Conservation (phyloP, 2,888 invertebrate genomes). For the Chloroclysta siterata region DNA sequence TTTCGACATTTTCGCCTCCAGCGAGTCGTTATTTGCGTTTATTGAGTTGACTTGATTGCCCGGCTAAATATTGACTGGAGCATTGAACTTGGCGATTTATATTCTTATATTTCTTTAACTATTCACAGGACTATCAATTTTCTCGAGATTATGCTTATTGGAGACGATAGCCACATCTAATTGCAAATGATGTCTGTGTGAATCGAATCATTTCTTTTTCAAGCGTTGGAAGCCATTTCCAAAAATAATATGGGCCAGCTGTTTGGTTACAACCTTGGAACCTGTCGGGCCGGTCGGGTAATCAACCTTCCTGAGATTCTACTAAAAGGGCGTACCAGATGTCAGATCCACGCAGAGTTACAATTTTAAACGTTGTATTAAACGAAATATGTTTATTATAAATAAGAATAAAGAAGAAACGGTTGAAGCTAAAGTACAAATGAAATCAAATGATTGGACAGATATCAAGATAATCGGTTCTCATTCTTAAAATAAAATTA, state of each 20-base stretch:
- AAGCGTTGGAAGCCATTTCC: conserved; percentile 9
- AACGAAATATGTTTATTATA: neutral
- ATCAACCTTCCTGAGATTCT: conserved; percentile 59
- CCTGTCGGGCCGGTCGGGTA: conserved; percentile 59
- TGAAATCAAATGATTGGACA: conserved; percentile 15
- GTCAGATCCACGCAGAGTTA: conserved; percentile 70
- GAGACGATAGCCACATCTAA: conserved; percentile 23
- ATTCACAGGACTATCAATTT: conserved; percentile 39
- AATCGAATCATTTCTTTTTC: conserved; percentile 17
- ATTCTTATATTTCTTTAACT: conserved; percentile 43
- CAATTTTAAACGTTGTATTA: conserved; percentile 52
- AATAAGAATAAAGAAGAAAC: conserved; percentile 3
- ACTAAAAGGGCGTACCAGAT: conserved; percentile 65
- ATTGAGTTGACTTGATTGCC: conserved; percentile 70
- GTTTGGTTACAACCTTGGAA: conserved; percentile 62
- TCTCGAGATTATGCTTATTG: conserved; percentile 23
- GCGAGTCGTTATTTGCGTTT: conserved; percentile 72
- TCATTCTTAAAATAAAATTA: conserved; percentile 26
- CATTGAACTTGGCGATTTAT: conserved; percentile 71
- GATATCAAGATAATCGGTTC: neutral
- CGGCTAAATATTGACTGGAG: conserved; percentile 66
- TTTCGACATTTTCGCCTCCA: conserved; percentile 72
- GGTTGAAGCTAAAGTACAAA: conserved; percentile 23
- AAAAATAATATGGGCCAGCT: conserved; percentile 49
- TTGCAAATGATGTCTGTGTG: conserved; percentile 10